Base-by-base conservation (phyloP, 2,888 invertebrate genomes). In the Germaria angustata region DNA sequence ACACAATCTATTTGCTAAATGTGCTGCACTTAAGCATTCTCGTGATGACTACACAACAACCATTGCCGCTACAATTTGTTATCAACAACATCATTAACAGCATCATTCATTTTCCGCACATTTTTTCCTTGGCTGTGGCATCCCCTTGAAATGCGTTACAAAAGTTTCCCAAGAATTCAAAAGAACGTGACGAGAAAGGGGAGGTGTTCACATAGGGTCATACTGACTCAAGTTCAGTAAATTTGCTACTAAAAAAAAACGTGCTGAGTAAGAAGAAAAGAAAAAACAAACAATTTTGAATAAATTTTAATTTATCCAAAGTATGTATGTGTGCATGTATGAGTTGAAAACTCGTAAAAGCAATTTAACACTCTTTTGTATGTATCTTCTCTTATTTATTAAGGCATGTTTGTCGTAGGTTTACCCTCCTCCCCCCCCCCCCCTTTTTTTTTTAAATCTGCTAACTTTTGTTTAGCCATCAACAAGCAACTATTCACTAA, bases 311-410 rank as follows among this genome's bases (percentile, higher is more conserved):
- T 28, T 28, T 28, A 5, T 3, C 6, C 3, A 28, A 28, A 5
- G 28, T 28, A 6, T 28, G 28, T 28, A 6, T 28, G 28, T 28
- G 28, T 28, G 28, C 5, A 32, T 15, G 34, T 34, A 4, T 34
- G 15, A 78, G 68, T 57, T 71, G 34, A 53, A 66, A 76, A 71
- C 71, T 81, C 55, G 17, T 63, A 73, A 77, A 49, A 78, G 78
- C 55, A 81, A 71, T 79, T 79, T 79, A 82, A 76, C 82, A 82
- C 79, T 75, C 71, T 82, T 63, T 75, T 39, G 22, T 9, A 20
- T 17, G 28, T 22, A 39, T 17, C 20, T 3, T 15, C 34, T 22
- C 20, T 36, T 41, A 0, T 8, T 22, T 15, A 7, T 46, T 15
- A 5, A 41, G 9, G 28, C 9, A 49, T 20, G 32, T 34, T 22